phyloP scores from a whole-genome alignment of 2,888 invertebrate species.

The Heliconius cydno region DNA sequence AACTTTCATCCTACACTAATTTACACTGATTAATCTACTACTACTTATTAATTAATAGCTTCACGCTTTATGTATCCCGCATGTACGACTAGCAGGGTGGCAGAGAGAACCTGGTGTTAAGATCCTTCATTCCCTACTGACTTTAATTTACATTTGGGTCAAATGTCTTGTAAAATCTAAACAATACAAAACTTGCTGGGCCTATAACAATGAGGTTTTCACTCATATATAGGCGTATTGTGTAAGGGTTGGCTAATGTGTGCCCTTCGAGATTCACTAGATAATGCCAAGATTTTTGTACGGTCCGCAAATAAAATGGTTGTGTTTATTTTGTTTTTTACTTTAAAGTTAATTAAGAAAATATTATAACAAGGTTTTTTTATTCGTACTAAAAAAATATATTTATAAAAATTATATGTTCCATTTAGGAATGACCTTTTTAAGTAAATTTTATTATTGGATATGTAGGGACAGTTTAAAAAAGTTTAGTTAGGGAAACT shows the following conservation, averaged over 20 bases:
- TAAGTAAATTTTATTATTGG: too few species aligned
- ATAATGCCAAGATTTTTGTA: conserved; percentile 43
- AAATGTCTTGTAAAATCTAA: conserved; percentile 38
- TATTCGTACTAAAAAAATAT: too few species aligned
- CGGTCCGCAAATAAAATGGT: conserved; percentile 33
- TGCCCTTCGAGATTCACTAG: conserved; percentile 46
- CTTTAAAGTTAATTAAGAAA: background rate
- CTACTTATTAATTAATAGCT: background rate
- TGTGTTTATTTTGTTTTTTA: background rate
- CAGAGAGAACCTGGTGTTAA: background rate
- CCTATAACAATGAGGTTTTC: conserved; percentile 43
- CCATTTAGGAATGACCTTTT: too few species aligned
- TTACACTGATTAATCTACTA: too few species aligned
- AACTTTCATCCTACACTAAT: too few species aligned
- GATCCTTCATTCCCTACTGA: background rate
- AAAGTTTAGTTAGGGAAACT: too few species aligned
- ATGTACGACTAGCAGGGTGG: background rate
- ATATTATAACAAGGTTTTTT: too few species aligned
- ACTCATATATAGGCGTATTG: conserved; percentile 36
- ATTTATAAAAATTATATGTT: too few species aligned
- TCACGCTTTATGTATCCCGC: background rate
- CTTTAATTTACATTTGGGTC: conserved; percentile 13
- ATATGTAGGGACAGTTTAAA: too few species aligned
- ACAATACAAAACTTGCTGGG: conserved; percentile 43
- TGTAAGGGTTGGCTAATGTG: conserved; percentile 43